Evolutionary conservation across 2,113 vertebrate species (phyloP).

Genomic region (Silurus meridionalis): DNA sequence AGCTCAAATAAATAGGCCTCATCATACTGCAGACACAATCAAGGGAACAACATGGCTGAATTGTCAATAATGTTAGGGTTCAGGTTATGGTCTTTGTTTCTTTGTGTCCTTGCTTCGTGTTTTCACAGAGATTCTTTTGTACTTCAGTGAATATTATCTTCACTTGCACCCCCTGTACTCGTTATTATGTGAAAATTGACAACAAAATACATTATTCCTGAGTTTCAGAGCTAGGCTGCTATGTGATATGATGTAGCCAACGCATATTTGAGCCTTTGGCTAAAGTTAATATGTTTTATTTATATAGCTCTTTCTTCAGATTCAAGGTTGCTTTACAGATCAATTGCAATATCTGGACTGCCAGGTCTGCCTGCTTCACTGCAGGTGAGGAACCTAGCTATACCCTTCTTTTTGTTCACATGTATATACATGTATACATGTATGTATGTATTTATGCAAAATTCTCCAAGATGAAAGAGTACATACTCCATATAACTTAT

Average conservation of each 20-base stretch:
- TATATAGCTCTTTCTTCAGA: not conserved
- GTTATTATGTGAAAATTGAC: not conserved
- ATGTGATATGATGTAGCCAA: not conserved
- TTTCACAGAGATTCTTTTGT: too few relatives aligned
- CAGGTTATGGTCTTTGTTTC: too few relatives aligned
- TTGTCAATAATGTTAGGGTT: not conserved
- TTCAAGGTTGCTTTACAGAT: constrained; percentile 12
- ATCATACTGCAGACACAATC: not conserved
- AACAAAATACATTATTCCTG: not conserved
- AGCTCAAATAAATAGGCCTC: constrained; percentile 46
- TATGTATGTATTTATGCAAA: not conserved
- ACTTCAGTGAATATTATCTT: too few relatives aligned
- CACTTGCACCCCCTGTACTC: too few relatives aligned
- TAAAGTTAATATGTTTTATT: not conserved
- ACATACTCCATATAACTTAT: not conserved
- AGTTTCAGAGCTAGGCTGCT: not conserved
- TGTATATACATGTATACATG: not conserved
- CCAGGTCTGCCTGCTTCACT: not conserved
- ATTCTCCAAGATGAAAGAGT: not conserved
- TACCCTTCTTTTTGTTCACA: not conserved
- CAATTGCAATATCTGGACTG: not conserved
- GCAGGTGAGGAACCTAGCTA: not conserved
- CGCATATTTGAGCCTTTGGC: not conserved
- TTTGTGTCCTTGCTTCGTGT: too few relatives aligned
- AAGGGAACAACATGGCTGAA: not conserved